Base-by-base conservation (phyloP, 2,888 invertebrate genomes). In the Candidula unifasciata region DNA sequence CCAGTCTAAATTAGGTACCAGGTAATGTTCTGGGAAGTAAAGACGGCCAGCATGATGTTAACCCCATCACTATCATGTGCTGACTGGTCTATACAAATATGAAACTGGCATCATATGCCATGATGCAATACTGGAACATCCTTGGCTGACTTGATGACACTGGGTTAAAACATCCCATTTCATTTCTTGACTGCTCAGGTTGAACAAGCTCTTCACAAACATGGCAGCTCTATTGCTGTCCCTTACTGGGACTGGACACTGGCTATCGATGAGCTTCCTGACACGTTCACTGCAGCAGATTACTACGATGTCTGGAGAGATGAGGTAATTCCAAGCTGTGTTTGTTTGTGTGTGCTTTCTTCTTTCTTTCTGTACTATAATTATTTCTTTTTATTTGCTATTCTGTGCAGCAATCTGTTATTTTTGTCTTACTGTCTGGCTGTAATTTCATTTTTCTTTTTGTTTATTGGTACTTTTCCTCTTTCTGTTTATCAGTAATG, bases 191-290 rank as follows among this genome's bases (percentile, higher is more conserved):
- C 73, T 73, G 24, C 24, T 52, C 35, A 86, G 85, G 73, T 88
- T 78, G 88, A 88, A 33, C 82, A 86, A 33, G 87, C 83, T n/a
- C 82, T 87, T 6, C 77, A 71, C 54, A 80, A 64, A 33, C 87
- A 87, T 64, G 87, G 87, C 21, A 83, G 83, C 73, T 64, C 81
- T 18, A 85, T 85, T n/a, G 85, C 88, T 0, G 21, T 87, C 44
- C 88, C 88, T 0, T 88, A 88, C 85, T 88, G 88, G 88, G 88
- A 88, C 80, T 88, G 88, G 88, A 88, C 87, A 3, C 54, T n/a
- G n/a, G 80, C 86, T 54, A 57, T 86, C 30, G 69, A 71, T 35
- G 66, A 79, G 6, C 85, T 88, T 60, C 88, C 88, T 3, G 37
- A 60, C 0, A 68, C 87, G 24, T 79, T 87, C 79, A 86, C 85